These are phyloP conservation scores for Autographa gamma DNA, from an alignment of 2,888 invertebrate species.

Conservation along the genomic window DNA sequence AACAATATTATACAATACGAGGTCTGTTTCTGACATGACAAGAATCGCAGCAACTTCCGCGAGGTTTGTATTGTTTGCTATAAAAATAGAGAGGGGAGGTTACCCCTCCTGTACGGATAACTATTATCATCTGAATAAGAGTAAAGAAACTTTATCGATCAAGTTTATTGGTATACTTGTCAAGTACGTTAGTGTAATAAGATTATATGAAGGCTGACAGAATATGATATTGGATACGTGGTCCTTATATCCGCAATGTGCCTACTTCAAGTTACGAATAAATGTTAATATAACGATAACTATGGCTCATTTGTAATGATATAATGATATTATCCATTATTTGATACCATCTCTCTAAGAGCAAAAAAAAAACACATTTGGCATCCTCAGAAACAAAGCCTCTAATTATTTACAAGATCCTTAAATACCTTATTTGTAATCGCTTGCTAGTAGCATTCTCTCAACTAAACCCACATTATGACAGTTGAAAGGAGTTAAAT, in stretches of 20 bases:
- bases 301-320: background rate
- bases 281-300: background rate
- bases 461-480: background rate
- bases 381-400: background rate
- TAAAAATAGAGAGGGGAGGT: conserved; percentile 26
- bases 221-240: conserved; percentile 39
- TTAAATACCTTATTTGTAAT: background rate
- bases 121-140: conserved; percentile 35
- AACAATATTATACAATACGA: conserved; percentile 25
- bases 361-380: background rate
- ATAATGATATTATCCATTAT: background rate
- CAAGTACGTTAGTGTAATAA: conserved; percentile 18
- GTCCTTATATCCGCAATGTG: conserved; percentile 20
- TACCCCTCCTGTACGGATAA: conserved; percentile 17
- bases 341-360: background rate
- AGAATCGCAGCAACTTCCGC: conserved; percentile 29
- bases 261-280: background rate
- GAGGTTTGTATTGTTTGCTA: conserved; percentile 23
- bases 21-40: conserved; percentile 26
- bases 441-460: background rate
- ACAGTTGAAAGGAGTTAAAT: conserved; percentile 2
- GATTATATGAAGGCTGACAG: conserved; percentile 26
- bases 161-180: conserved; percentile 43
- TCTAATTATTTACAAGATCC: background rate
- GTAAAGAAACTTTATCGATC: conserved; percentile 41